Conservation (phyloP, 2,797 vertebrate genomes). For the Florisuga fusca region DNA sequence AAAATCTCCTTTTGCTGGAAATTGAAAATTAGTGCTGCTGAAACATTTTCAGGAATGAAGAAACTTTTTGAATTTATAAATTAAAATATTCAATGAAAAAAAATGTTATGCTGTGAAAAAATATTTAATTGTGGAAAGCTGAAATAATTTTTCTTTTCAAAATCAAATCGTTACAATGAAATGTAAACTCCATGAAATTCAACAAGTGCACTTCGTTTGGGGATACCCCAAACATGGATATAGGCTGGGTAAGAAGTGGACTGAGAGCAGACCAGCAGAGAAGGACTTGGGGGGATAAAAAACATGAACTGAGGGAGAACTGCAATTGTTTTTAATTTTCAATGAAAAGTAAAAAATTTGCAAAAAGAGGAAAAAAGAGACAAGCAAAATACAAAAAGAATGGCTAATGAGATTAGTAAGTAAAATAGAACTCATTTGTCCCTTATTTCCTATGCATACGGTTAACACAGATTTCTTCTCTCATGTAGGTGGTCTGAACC, state of each 20-base stretch:
- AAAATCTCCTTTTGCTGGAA: too few relatives aligned
- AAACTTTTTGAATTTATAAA: not conserved
- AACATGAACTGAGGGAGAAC: not conserved
- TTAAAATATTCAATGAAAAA: not conserved
- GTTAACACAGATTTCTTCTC: slow-evolving; percentile 33
- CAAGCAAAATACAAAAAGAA: slow-evolving; percentile 42
- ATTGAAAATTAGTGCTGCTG: not conserved
- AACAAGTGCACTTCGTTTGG: rapidly evolving
- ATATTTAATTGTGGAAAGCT: not conserved
- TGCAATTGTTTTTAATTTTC: slow-evolving; percentile 33
- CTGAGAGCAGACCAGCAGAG: not conserved
- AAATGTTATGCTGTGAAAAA: not conserved
- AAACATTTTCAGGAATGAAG: not conserved
- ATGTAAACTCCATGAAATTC: not conserved
- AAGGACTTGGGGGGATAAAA: not conserved
- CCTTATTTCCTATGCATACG: slow-evolving; percentile 19
- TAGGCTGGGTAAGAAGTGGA: not conserved
- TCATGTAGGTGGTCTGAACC: not conserved
- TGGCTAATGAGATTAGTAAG: slow-evolving; percentile 28
- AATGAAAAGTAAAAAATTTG: slow-evolving; percentile 44
- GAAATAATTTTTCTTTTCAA: not conserved
- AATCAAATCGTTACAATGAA: not conserved
- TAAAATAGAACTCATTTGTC: slow-evolving; percentile 35
- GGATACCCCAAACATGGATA: not conserved
- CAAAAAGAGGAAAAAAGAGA: slow-evolving; percentile 28